Percentiles rank a stretch among this genome's conserved stretches.
These are phyloP conservation scores for Phoronis australis DNA, from an alignment of 2,888 invertebrate species.

Conservation along the genomic window DNA sequence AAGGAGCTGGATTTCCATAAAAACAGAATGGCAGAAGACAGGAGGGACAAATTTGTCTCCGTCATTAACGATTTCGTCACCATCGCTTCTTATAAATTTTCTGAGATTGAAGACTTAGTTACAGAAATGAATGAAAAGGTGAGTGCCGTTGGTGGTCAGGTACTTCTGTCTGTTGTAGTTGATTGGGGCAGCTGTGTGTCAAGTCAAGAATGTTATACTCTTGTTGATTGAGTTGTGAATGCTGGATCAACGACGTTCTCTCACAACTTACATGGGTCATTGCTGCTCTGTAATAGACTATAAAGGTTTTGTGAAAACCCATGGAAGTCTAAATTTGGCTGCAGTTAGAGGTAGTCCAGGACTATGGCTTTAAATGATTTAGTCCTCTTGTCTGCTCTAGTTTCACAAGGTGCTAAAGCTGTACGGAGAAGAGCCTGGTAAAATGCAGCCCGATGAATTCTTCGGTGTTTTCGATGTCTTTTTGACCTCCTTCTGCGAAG, in stretches of 20 bases:
- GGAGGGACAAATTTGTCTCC: constrained; percentile 76
- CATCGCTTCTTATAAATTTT: constrained; percentile 82
- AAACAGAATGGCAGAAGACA: constrained; percentile 41
- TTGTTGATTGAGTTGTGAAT: not conserved
- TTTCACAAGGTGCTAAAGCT: constrained; percentile 81
- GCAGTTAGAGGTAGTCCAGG: too few relatives aligned
- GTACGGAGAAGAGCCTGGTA: constrained; percentile 80
- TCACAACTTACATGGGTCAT: too few relatives aligned
- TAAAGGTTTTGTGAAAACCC: too few relatives aligned
- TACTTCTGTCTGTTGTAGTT: not conserved
- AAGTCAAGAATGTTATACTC: too few relatives aligned
- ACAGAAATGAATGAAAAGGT: constrained; percentile 87
- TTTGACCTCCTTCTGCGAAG: constrained; percentile 74
- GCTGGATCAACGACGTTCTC: too few relatives aligned
- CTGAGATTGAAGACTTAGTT: constrained; percentile 86
- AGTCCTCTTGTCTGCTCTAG: too few relatives aligned
- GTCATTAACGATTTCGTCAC: constrained; percentile 94
- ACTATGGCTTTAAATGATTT: too few relatives aligned
- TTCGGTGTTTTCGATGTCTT: constrained; percentile 89
- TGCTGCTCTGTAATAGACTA: too few relatives aligned
- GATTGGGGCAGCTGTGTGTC: not conserved
- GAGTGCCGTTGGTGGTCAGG: not conserved
- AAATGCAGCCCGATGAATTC: constrained; percentile 80
- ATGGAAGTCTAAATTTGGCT: too few relatives aligned
- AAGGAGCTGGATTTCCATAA: constrained; percentile 86